A percentile compares a stretch with the other conserved stretches of the same genome.
Conservation (phyloP, 2,113 vertebrate genomes). For the Cavia aperea region DNA sequence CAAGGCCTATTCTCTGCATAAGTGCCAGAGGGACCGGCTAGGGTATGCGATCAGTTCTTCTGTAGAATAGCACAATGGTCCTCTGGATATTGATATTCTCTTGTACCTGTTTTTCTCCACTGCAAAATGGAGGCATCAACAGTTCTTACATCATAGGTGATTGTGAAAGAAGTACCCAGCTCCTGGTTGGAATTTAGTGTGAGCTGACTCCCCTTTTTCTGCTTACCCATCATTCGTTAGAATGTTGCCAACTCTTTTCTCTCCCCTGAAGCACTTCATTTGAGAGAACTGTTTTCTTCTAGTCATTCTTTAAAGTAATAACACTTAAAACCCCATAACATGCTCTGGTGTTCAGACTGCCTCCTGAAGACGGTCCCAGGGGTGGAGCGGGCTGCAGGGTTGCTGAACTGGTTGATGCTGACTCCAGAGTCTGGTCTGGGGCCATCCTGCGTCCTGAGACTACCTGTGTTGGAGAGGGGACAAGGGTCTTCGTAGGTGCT, state of each 20-base stretch:
- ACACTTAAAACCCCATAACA: slow-evolving; percentile 22
- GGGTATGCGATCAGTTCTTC: not conserved
- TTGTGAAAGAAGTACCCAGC: not conserved
- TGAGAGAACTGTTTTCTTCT: slow-evolving; percentile 2
- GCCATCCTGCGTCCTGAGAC: not conserved
- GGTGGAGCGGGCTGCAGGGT: not conserved
- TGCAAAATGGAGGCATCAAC: not conserved
- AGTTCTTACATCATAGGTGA: not conserved
- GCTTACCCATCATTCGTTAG: slow-evolving; percentile 15
- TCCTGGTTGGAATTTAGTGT: not conserved
- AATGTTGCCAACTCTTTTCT: slow-evolving; percentile 36
- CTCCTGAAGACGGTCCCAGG: not conserved
- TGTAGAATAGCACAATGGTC: not conserved
- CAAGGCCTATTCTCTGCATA: rapidly evolving
- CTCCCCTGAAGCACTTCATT: slow-evolving; percentile 16
- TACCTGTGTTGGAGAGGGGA: not conserved
- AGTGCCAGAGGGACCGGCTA: not conserved
- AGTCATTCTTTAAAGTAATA: slow-evolving; percentile 7
- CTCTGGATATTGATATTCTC: not conserved
- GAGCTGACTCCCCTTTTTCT: not conserved
- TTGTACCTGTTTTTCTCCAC: not conserved
- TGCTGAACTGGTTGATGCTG: not conserved
- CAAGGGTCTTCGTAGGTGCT: not conserved
- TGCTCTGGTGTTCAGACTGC: not conserved
- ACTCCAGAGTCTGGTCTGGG: not conserved